Evolutionary conservation across 2,113 vertebrate genomes (phyloP).

Genomic region (Zosterops pallidus): DNA sequence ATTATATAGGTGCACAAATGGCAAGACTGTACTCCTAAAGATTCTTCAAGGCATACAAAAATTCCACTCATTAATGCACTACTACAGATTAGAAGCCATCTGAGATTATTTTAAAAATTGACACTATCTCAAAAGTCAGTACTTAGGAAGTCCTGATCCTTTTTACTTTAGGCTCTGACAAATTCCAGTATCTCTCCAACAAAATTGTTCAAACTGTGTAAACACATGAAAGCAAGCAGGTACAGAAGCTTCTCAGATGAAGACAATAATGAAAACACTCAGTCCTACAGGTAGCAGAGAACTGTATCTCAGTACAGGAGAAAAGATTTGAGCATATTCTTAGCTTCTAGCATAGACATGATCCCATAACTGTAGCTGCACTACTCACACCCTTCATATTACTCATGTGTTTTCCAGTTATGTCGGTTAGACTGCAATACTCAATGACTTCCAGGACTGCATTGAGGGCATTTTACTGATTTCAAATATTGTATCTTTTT

Average conservation of each 20-base stretch:
- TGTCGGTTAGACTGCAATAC: background rate
- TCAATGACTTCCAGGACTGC: background rate
- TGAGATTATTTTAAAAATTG: background rate
- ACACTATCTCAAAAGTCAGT: background rate
- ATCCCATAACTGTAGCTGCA: background rate
- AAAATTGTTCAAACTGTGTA: background rate
- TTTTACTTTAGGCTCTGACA: background rate
- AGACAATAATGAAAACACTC: background rate
- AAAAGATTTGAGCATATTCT: background rate
- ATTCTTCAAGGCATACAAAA: background rate
- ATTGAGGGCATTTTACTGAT: background rate
- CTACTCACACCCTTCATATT: background rate
- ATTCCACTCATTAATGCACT: background rate
- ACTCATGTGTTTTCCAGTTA: background rate
- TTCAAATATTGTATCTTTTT: background rate
- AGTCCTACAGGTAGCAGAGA: background rate
- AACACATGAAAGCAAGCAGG: background rate
- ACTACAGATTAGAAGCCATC: background rate
- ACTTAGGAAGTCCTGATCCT: background rate
- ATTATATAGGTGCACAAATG: background rate
- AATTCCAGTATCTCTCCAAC: background rate
- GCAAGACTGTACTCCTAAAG: background rate
- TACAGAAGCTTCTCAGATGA: background rate
- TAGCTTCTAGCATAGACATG: background rate
- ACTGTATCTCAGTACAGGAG: background rate